Base-by-base conservation (phyloP, 2,113 vertebrate genomes). In the Canis aureus region DNA sequence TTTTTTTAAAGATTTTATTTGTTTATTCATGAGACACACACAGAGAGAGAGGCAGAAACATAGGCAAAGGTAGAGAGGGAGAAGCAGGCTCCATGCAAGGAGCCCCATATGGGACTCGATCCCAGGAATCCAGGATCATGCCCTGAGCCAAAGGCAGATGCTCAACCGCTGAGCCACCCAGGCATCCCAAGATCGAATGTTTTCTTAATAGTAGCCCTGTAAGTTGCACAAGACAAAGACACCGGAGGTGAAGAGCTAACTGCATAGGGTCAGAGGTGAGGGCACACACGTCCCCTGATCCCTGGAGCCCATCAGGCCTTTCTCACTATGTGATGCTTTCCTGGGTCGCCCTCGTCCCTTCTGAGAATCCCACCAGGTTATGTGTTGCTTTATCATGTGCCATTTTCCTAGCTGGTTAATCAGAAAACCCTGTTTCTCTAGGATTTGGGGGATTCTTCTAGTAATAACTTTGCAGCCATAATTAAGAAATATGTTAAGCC, bases 401-500 rank as follows among this genome's bases (percentile, higher is more conserved):
- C 82, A 10, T 94, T 98, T 98, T 85, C 69, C 73, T 90, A 93
- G 87, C 69, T 57, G 93, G 81, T 96, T 95, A 87, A 94, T 57
- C 89, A 95, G 57, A 97, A 97, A 97, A 96, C 4, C 93, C 15
- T 55, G 19, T 95, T 83, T 83, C 6, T 15, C n/a, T 93, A 57
- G 97, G 73, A 89, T 98, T 96, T 98, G 97, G 27, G 25, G 80
- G 43, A 95, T 97, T 98, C 59, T 98, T 97, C 78, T 90, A 97
- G 94, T 92, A 96, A 98, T 6, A 1, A 85, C 94, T 97, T 97
- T 97, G 89, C 90, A 96, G 97, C 59, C 29, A 4, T 98, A 98
- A 98, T 98, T 98, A 98, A 98, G 98, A 98, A 99, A 97, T 97
- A 86, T 97, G 97, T 98, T 98, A 97, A 98, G 88, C 90, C 83